Percentiles rank a stretch among this genome's conserved stretches.
Conservation (phyloP, 2,888 invertebrate species). For the Liposcelis brunnea region DNA sequence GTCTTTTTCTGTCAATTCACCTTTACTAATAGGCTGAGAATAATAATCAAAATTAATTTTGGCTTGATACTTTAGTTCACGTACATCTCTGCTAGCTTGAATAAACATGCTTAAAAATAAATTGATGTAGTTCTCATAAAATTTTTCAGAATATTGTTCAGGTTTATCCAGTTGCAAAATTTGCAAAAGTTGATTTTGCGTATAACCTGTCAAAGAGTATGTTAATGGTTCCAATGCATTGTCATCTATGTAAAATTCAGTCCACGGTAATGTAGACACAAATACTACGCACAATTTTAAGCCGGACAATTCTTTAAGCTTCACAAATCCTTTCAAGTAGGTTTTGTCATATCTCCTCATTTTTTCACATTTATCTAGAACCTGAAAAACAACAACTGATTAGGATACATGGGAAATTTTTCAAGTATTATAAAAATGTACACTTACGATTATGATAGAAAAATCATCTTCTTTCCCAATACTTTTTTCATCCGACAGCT, state of each 20-base stretch:
- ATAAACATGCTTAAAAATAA: slow-evolving; percentile 5
- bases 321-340: neutral
- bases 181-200: neutral
- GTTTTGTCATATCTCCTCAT: neutral
- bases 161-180: slow-evolving; percentile 1
- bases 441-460: neutral
- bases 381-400: too few species aligned
- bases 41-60: neutral
- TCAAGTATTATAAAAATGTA: too few species aligned
- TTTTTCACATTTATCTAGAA: slow-evolving; percentile 7
- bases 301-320: neutral
- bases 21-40: neutral
- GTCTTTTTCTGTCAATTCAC: slow-evolving; percentile 2
- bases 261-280: slow-evolving; percentile 1
- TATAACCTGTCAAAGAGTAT: neutral
- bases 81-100: neutral
- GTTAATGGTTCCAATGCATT: neutral
- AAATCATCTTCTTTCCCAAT: neutral
- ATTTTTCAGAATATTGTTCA: neutral
- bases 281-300: slow-evolving; percentile 2
- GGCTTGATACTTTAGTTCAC: slow-evolving; percentile 5
- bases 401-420: too few species aligned
- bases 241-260: neutral
- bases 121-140: slow-evolving; percentile 2
- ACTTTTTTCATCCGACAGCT: neutral